Percentiles rank a stretch among this genome's conserved stretches.
Evolutionary conservation across 1,140 invertebrate genomes (phyloP).

Genomic region (Drosophila mojavensis): DNA sequence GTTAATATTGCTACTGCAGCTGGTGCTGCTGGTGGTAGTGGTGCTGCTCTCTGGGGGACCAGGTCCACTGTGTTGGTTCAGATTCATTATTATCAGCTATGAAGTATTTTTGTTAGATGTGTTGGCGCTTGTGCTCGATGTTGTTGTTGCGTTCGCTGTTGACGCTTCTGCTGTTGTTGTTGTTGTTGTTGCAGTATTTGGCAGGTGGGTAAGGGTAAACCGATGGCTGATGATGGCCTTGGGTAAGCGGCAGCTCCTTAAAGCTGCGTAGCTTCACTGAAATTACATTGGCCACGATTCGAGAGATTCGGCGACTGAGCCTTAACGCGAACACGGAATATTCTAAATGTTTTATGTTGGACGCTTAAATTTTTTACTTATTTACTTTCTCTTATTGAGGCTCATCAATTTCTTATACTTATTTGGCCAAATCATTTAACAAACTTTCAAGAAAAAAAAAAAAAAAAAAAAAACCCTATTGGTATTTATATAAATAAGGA

Average conservation of each 20-base stretch:
- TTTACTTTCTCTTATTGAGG: constrained; percentile 15
- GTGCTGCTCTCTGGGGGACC: constrained; percentile 60
- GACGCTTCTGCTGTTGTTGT: constrained; percentile 30
- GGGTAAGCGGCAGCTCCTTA: not conserved
- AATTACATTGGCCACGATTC: constrained; percentile 21
- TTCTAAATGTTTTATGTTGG: constrained; percentile 3
- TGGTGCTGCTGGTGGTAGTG: not conserved
- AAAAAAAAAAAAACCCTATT: no score
- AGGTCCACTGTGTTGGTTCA: constrained; percentile 82
- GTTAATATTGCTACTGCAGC: not conserved
- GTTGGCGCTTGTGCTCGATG: constrained; percentile 16
- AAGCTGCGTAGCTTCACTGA: not conserved
- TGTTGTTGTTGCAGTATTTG: constrained; percentile 1
- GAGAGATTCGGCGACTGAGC: not conserved
- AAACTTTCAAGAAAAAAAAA: constrained; percentile 11
- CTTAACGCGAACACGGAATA: constrained; percentile 5
- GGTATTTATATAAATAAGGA: not conserved
- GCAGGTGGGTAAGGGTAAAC: constrained; percentile 2
- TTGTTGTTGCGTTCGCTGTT: not conserved
- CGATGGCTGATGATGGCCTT: constrained; percentile 6
- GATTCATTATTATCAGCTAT: constrained; percentile 82
- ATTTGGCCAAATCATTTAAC: constrained; percentile 37
- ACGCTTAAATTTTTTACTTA: constrained; percentile 4
- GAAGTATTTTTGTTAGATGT: constrained; percentile 44
- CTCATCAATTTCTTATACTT: constrained; percentile 32